A percentile compares a stretch with the other conserved stretches of the same genome.
phyloP scores from a whole-genome alignment of 1,140 invertebrate genomes.

The Drosophila carrolli region DNA sequence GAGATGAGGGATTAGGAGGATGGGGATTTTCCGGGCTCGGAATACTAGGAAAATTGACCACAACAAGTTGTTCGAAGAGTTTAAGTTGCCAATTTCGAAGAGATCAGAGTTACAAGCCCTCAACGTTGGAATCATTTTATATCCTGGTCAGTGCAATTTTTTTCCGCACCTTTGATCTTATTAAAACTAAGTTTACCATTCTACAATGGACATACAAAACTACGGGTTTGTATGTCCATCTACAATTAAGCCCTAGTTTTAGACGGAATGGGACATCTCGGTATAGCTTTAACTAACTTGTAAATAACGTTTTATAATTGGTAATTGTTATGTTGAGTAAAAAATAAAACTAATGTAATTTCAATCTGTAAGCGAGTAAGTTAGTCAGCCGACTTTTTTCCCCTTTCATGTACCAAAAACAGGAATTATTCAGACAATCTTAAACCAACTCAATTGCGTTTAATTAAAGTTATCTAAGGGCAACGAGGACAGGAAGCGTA shows the following conservation, averaged over 20 bases:
- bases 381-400: background rate
- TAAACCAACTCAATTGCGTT: slow-evolving; percentile 41
- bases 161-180: too few relatives aligned
- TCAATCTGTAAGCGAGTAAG: background rate
- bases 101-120: background rate
- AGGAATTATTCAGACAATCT: background rate
- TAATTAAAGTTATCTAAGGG: slow-evolving; percentile 50
- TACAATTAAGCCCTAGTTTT: too few relatives aligned
- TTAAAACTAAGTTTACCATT: too few relatives aligned
- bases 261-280: too few relatives aligned
- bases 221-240: too few relatives aligned
- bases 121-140: background rate
- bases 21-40: background rate
- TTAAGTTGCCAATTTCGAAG: background rate
- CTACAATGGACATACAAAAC: too few relatives aligned
- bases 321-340: background rate
- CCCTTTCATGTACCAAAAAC: background rate
- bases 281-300: too few relatives aligned
- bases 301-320: too few relatives aligned
- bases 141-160: too few relatives aligned
- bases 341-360: too few relatives aligned
- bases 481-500: slow-evolving; percentile 7
- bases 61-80: slow-evolving; percentile 6
- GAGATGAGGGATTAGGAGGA: background rate
- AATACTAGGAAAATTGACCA: background rate